phyloP scores from a whole-genome alignment of 2,888 invertebrate genomes.

The Orthosia incerta region DNA sequence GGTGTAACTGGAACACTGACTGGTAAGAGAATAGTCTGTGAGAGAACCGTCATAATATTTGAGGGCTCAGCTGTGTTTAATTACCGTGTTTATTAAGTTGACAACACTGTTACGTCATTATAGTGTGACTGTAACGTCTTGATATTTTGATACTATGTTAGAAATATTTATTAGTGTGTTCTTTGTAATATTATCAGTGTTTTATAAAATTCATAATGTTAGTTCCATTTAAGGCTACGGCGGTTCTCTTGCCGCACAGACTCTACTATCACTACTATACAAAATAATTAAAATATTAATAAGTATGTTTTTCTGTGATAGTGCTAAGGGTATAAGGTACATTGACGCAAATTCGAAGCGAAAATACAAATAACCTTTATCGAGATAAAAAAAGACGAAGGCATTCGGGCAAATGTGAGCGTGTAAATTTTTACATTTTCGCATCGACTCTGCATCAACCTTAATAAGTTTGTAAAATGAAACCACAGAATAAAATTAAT shows the following conservation, averaged over 20 bases:
- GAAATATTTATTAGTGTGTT: no score
- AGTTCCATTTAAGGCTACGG: no score
- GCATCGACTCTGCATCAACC: constrained; percentile 6
- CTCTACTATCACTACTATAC: not conserved
- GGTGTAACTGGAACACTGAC: not conserved
- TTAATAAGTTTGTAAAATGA: constrained; percentile 69
- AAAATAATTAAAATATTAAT: not conserved
- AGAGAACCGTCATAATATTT: no score
- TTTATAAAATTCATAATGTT: no score
- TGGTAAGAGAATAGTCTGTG: not conserved
- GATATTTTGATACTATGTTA: no score
- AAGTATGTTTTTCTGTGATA: constrained; percentile 28
- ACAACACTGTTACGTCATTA: no score
- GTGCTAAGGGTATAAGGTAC: not conserved
- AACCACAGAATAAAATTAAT: constrained; percentile 79
- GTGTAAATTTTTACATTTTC: not conserved
- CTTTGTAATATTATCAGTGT: no score
- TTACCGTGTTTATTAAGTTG: no score
- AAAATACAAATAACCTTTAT: not conserved
- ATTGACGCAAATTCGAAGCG: not conserved
- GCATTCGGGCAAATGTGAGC: not conserved
- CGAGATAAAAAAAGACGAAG: not conserved
- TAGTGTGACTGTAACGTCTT: no score
- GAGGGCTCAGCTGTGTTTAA: no score
- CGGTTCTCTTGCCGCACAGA: no score